Base-by-base conservation (phyloP, 2,888 invertebrate species). In the Lasioglossum zephyrum region DNA sequence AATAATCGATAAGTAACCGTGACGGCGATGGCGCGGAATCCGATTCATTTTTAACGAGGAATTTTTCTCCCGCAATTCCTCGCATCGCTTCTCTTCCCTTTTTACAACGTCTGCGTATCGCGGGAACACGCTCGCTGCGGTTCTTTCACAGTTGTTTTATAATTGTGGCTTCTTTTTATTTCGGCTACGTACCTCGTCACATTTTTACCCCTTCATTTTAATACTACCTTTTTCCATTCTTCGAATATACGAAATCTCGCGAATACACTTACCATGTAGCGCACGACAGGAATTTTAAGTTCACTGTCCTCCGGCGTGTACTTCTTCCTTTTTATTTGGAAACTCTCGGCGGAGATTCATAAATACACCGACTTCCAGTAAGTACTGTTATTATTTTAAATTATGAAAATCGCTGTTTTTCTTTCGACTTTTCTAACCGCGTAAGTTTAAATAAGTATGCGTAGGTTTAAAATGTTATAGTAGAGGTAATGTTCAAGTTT, bases 1-100 rank as follows among this genome's bases (percentile, higher is more conserved):
- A 86, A 86, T 88, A 63, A 63, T 89, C 79, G 80, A 75, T 60
- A 16, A 84, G 84, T 70, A 79, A 81, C 73, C 79, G 53, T 31
- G 49, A 47, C 4, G n/a, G 44, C 63, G 77, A 75, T 83, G 73
- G 13, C 53, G 47, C 9, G 63, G 60, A 69, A 36, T 76, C 57
- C 72, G 57, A 72, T 81, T 72, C 81, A 81, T 86, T 84, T 83
- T 83, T 81, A 82, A 85, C 77, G 36, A 49, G 39, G 60, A 47
- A 80, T 77, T 81, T 81, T 72, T 78, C 16, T 31, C 63, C 11
- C 26, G 22, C 63, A 18, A 31, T 31, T 31, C 63, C 6, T 31
- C 63, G 26, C 31, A 6, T 26, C 63, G 26, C 31, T 26, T 63
- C 63, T 44, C 47, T 39, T 41, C 5, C 41, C 41, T 22, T 70